phyloP scores from a whole-genome alignment of 1,140 invertebrate genomes.

The Leptopilina clavipes region DNA sequence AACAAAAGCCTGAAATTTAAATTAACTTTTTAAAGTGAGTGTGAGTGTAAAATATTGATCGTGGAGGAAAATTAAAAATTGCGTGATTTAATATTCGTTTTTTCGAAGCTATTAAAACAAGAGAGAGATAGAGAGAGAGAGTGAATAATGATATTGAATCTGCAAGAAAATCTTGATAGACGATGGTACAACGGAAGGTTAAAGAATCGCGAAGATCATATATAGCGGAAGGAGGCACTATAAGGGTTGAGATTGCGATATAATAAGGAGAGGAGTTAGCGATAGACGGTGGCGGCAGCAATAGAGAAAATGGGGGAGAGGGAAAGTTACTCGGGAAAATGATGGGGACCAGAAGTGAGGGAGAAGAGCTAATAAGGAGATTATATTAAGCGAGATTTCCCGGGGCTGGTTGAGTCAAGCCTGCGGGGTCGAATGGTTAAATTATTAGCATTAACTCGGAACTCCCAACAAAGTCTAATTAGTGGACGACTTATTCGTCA shows the following conservation, averaged over 20 bases:
- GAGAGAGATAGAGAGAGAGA: neutral
- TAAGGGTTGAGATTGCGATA: neutral
- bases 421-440: conserved; percentile 28
- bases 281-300: too few species aligned
- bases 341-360: conserved; percentile 11
- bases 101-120: neutral
- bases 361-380: conserved; percentile 47
- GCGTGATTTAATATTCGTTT: too few species aligned
- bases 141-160: conserved; percentile 7
- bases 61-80: too few species aligned
- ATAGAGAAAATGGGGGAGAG: neutral
- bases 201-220: conserved; percentile 5
- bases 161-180: conserved; percentile 18
- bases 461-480: conserved; percentile 22
- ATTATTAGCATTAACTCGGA: conserved; percentile 28
- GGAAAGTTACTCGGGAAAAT: neutral
- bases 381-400: conserved; percentile 48
- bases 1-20: too few species aligned
- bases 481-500: conserved; percentile 20
- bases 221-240: neutral
- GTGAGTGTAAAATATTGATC: too few species aligned
- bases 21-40: too few species aligned
- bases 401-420: conserved; percentile 34
- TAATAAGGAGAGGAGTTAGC: neutral
- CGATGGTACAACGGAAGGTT: neutral